phyloP scores from a whole-genome alignment of 53 echinoderm and acorn worm species.

The Stichopus horrens region DNA sequence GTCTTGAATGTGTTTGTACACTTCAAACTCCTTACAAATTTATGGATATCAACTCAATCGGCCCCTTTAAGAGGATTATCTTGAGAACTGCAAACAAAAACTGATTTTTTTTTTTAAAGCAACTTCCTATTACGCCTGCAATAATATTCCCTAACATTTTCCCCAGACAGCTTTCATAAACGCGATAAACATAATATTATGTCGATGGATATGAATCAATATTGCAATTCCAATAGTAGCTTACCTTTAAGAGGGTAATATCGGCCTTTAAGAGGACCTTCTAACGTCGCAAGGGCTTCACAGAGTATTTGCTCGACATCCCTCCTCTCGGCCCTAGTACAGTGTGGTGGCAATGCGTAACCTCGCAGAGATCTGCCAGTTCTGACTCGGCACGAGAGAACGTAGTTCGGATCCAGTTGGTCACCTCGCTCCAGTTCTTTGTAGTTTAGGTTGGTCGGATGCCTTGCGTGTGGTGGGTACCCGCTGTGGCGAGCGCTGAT shows the following conservation, averaged over 20 bases:
- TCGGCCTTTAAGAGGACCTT: constrained; percentile 69
- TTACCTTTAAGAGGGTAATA: constrained; percentile 89
- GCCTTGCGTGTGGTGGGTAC: constrained; percentile 69
- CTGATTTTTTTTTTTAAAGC: too few relatives aligned
- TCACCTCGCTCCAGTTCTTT: constrained; percentile 72
- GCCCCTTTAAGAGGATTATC: too few relatives aligned
- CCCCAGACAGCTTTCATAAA: too few relatives aligned
- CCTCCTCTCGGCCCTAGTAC: constrained; percentile 72
- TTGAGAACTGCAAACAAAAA: too few relatives aligned
- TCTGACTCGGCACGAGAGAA: constrained; percentile 84
- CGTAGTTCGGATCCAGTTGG: constrained; percentile 76
- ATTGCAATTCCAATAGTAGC: background rate
- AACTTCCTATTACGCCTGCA: too few relatives aligned
- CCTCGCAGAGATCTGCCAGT: constrained; percentile 86
- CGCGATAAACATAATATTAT: too few relatives aligned
- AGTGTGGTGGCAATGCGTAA: constrained; percentile 69
- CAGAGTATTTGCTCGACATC: constrained; percentile 66
- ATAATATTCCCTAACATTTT: too few relatives aligned
- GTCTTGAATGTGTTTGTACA: too few relatives aligned
- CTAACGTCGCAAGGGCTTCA: constrained; percentile 69
- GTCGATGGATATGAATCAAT: too few relatives aligned
- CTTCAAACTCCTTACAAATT: too few relatives aligned
- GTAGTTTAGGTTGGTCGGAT: constrained; percentile 78
- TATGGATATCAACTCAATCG: too few relatives aligned
- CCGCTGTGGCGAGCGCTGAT: constrained; percentile 88